Percentiles rank a stretch among this genome's conserved stretches.
These are phyloP conservation scores for Oreochromis grahami DNA, from an alignment of 2,797 vertebrate species.

Conservation along the genomic window DNA sequence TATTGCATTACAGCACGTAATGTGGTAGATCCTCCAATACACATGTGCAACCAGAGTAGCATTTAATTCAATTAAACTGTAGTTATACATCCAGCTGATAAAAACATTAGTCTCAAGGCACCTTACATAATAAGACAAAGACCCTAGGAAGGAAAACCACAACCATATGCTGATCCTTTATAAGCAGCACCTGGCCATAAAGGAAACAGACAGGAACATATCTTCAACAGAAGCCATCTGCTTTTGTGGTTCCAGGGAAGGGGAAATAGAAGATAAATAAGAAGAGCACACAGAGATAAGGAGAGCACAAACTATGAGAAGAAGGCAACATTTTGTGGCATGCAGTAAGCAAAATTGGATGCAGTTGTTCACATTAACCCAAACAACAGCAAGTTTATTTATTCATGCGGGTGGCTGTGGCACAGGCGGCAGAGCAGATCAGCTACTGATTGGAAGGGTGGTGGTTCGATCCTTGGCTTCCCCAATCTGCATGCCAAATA, in stretches of 20 bases:
- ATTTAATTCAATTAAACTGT: background rate
- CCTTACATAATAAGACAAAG: background rate
- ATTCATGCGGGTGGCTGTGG: background rate
- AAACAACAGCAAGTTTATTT: background rate
- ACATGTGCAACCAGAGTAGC: fast-evolving
- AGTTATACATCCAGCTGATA: background rate
- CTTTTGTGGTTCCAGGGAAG: background rate
- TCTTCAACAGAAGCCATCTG: background rate
- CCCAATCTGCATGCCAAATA: no score
- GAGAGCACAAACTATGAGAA: background rate
- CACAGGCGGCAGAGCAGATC: background rate
- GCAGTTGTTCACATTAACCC: background rate
- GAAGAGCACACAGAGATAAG: background rate
- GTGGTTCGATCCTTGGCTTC: no score
- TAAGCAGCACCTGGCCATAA: background rate
- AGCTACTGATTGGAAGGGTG: background rate
- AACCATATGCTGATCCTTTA: background rate
- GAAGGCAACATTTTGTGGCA: background rate
- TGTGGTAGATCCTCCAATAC: fast-evolving
- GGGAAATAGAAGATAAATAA: background rate
- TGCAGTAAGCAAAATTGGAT: fast-evolving
- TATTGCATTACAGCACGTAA: background rate
- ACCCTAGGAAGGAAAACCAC: background rate
- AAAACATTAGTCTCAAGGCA: background rate
- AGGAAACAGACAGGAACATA: background rate